Evolutionary conservation across 1,140 invertebrate species (phyloP), one percentile per base, ranked within the genome.

Genomic region (Papilio helenus): DNA sequence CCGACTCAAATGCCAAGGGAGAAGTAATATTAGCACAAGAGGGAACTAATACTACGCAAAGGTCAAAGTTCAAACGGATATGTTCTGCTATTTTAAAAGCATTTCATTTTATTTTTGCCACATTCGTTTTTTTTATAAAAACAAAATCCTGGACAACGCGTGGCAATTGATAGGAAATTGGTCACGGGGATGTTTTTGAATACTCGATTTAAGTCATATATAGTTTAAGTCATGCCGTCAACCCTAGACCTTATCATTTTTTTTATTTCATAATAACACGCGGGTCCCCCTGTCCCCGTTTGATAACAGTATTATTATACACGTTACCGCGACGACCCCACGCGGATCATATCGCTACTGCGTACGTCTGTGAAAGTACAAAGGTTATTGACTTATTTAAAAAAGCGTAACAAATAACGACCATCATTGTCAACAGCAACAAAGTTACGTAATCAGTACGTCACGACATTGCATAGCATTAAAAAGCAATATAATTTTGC

Each of bases 351-450:
- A 61, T 23, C 58, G 58, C 9, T 14, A 61, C 58, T 61, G 10
- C 12, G 23, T 68, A 68, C 26, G 61, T 34, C 3, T 29, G 61
- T 12, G 1, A 68, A 12, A 68, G 61, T 68, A 16, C 61, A 29
- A 68, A 68, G 61, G 61, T 68, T 68, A 29, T 29, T 68, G 26
- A 68, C 61, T 68, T 68, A 29, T 68, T 68, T 68, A 29, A 61
- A 23, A 10, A 26, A 61, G 16, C 20, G 55, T 23, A 23, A 65
- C 23, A 68, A 58, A 20, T 20, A 39, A 39, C 4, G 2, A 61
- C 23, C 0, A 68, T 18, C 14, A 68, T 68, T 34, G 61, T 68
- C 61, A 68, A 18, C 58, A 23, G 10, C 4, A 29, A 68, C 4
- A 29, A 68, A 34, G 61, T 68, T 68, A 68, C 61, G 61, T 34